Percentiles rank a stretch among this genome's conserved stretches.
These are phyloP conservation scores for Microvelia longipes DNA, from an alignment of 1,140 invertebrate species.

Conservation along the genomic window DNA sequence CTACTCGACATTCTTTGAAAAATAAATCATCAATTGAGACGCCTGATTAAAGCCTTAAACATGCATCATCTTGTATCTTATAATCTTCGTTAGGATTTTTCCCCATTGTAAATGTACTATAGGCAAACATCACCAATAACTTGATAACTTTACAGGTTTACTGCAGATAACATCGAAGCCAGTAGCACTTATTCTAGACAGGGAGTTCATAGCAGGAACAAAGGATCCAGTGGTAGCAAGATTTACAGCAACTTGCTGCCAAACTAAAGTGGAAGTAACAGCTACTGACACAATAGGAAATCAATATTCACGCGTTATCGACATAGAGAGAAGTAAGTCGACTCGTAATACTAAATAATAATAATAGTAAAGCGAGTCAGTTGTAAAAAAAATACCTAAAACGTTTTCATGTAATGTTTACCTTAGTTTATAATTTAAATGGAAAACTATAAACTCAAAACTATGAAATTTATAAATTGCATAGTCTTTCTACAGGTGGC, in stretches of 20 bases:
- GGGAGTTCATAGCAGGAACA: neutral
- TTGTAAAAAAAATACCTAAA: too few relatives aligned
- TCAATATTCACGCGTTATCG: neutral
- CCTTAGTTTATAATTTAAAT: neutral
- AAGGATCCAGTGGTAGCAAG: neutral
- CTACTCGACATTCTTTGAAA: too few relatives aligned
- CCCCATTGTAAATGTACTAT: too few relatives aligned
- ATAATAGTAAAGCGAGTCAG: too few relatives aligned
- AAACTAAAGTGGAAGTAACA: conserved; percentile 1
- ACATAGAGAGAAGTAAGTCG: neutral
- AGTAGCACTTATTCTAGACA: neutral
- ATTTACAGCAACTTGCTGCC: neutral
- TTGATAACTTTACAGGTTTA: neutral
- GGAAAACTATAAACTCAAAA: neutral
- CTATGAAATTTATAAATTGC: neutral
- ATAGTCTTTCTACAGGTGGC: neutral
- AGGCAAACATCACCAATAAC: too few relatives aligned
- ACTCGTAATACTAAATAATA: neutral
- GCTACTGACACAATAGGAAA: neutral
- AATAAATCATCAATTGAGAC: too few relatives aligned
- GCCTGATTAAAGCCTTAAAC: too few relatives aligned
- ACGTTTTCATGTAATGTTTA: neutral
- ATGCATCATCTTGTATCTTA: neutral
- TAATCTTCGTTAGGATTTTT: neutral
- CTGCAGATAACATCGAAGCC: neutral